phyloP scores from a whole-genome alignment of 2,888 invertebrate species.

The Drosophila quasianomalipes region DNA sequence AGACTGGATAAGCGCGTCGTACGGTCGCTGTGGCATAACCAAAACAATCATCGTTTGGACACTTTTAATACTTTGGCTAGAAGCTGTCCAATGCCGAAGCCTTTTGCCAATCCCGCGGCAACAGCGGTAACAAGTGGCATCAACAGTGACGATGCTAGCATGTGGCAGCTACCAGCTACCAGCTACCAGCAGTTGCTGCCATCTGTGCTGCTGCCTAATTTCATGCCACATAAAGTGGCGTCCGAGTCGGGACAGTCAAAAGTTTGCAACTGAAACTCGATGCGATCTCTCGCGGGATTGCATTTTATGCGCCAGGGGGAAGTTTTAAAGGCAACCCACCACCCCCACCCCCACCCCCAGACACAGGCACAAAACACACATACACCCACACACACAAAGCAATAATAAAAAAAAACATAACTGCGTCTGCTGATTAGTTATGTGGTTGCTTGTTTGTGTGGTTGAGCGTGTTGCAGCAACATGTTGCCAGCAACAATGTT shows the following conservation, averaged over 20 bases:
- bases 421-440: constrained; percentile 55
- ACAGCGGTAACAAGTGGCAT: constrained; percentile 65
- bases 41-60: constrained; percentile 84
- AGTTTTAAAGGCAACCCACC: constrained; percentile 59
- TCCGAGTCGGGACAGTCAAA: constrained; percentile 53
- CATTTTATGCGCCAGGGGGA: constrained; percentile 69
- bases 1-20: constrained; percentile 34
- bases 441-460: constrained; percentile 19
- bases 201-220: constrained; percentile 69
- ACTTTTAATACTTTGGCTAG: constrained; percentile 82
- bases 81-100: constrained; percentile 39
- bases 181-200: constrained; percentile 34
- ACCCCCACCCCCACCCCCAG: background rate
- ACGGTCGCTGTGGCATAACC: constrained; percentile 71
- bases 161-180: constrained; percentile 33
- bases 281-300: constrained; percentile 71
- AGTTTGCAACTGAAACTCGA: constrained; percentile 60
- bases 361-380: constrained; percentile 10
- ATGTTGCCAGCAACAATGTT: constrained; percentile 27
- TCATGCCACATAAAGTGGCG: constrained; percentile 74
- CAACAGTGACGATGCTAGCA: constrained; percentile 50
- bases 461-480: constrained; percentile 35
- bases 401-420: constrained; percentile 24
- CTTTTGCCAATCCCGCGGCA: constrained; percentile 55
- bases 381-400: constrained; percentile 19